Evolutionary conservation across 2,888 invertebrate species (phyloP), one percentile per base, ranked within the genome.

Genomic region (Lepeophtheirus nordmannii): DNA sequence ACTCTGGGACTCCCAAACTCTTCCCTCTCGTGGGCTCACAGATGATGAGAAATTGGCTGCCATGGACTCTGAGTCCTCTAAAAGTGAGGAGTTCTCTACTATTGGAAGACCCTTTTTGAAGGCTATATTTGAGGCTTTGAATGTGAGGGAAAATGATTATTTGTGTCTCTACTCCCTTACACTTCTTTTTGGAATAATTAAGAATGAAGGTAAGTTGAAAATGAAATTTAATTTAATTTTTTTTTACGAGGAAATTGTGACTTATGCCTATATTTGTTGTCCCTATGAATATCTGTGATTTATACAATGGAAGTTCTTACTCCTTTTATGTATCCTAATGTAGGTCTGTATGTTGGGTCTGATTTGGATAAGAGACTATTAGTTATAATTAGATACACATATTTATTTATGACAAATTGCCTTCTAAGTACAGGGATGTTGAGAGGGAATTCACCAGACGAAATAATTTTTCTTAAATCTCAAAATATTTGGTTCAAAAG

Each of bases 61-160:
- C 14, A n/a, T 46, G 53, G 53, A 46, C n/a, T 3, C 53, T n/a
- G 53, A 46, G 53, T 14, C 53, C 53, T 46, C 53, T 17, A 46
- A 46, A 17, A 17, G 53, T n/a, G 53, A 46, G 53, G 30, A 30
- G 30, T 30, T 30, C 30, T 71, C 67, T 67, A 57, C 82, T 60
- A 78, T 79, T 23, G 82, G 79, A 70, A 83, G 85, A 72, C 87
- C 92, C 0, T 94, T 94, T 77, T 78, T 96, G 70, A 89, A 92
- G 75, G 87, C 90, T 8, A 84, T 96, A 62, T 80, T 93, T 68
- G 85, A 86, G 71, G 85, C 91, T 0, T 78, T 97, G 70, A 87
- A 89, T 73, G 90, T 91, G 74, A 81, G 80, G 12, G 92, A 93
- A 74, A 94, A 94, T 76, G 97, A 98, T 79, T 96, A 97, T 74